A percentile compares a stretch with the other conserved stretches of the same genome.
Evolutionary conservation across 2,888 invertebrate genomes (phyloP).

Genomic region (Halocaridina rubra): DNA sequence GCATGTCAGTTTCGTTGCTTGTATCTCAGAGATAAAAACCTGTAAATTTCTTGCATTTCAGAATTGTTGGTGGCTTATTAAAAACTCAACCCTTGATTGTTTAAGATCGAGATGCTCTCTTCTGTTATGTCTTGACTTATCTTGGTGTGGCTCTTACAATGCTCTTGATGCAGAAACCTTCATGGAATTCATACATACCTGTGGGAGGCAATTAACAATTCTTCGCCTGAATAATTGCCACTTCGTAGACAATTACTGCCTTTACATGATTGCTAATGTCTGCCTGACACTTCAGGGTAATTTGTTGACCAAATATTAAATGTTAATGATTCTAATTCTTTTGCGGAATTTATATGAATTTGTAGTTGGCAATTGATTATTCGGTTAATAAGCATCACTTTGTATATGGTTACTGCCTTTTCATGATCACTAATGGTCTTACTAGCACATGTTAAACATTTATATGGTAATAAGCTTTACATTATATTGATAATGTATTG

Average conservation of each 20-base stretch:
- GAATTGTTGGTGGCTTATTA: slow-evolving; percentile 57
- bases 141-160: slow-evolving; percentile 61
- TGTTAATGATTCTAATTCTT: too few species aligned
- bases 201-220: slow-evolving; percentile 43
- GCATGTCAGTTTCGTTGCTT: too few species aligned
- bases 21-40: too few species aligned
- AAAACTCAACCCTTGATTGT: slow-evolving; percentile 37
- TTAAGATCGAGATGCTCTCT: slow-evolving; percentile 22
- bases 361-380: neutral
- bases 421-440: too few species aligned
- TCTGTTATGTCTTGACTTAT: slow-evolving; percentile 51
- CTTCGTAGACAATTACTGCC: slow-evolving; percentile 61
- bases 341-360: too few species aligned
- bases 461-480: too few species aligned
- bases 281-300: slow-evolving; percentile 49
- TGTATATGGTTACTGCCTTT: too few species aligned
- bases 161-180: slow-evolving; percentile 51
- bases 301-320: too few species aligned
- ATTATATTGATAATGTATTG: too few species aligned
- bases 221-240: slow-evolving; percentile 59
- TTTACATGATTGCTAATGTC: slow-evolving; percentile 60
- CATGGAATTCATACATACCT: slow-evolving; percentile 60
- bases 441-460: too few species aligned
- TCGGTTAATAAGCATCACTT: neutral
- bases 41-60: too few species aligned